phyloP scores from a whole-genome alignment of 1,140 invertebrate species.

The Diabrotica virgifera region DNA sequence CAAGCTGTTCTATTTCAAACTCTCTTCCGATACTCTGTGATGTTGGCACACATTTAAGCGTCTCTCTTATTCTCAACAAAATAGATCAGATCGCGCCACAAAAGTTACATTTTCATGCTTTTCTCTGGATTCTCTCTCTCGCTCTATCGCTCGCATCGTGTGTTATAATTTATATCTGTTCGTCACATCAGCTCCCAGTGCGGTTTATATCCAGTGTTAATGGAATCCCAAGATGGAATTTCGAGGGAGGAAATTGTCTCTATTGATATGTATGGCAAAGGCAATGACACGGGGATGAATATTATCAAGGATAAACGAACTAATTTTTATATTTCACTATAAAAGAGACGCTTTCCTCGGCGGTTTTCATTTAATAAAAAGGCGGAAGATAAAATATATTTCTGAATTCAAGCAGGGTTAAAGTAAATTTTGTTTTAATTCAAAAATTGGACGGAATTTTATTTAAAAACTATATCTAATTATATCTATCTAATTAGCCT shows the following conservation, averaged over 20 bases:
- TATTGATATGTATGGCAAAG: background rate
- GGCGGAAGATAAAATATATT: no score
- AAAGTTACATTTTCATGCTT: constrained; percentile 20
- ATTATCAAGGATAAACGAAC: background rate
- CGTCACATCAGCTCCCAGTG: background rate
- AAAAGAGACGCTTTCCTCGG: background rate
- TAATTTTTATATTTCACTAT: background rate
- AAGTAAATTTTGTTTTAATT: no score
- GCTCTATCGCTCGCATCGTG: background rate
- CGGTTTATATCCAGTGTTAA: constrained; percentile 8
- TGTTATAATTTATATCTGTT: constrained; percentile 10
- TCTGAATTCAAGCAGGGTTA: no score
- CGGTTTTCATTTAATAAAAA: no score
- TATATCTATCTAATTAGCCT: no score
- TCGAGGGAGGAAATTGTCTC: constrained; percentile 1
- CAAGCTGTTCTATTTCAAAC: constrained; percentile 40
- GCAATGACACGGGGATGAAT: background rate
- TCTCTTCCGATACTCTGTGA: constrained; percentile 35
- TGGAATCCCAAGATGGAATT: background rate
- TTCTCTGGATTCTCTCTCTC: constrained; percentile 1
- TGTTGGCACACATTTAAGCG: constrained; percentile 22
- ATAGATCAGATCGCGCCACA: constrained; percentile 11
- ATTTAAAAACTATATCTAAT: no score
- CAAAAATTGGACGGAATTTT: no score
- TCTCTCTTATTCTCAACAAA: constrained; percentile 19